Conservation (phyloP, 1,140 invertebrate genomes). For the Ooceraea biroi region DNA sequence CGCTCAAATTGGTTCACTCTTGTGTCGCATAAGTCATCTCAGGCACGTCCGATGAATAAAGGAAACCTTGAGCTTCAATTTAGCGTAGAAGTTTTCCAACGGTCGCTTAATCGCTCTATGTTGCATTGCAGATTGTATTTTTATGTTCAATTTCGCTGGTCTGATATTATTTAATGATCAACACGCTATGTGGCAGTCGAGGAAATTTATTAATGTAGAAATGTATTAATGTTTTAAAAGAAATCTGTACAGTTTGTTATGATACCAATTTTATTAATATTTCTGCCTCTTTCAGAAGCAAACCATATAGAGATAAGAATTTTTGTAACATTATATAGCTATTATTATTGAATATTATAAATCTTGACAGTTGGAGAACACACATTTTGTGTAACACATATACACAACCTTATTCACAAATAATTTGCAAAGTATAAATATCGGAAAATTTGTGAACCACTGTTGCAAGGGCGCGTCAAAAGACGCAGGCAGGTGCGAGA, state of each 20-base stretch:
- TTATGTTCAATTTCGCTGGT: not conserved
- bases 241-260: too few species aligned
- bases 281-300: too few species aligned
- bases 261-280: too few species aligned
- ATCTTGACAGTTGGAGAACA: not conserved
- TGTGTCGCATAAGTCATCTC: constrained; percentile 17
- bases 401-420: not conserved
- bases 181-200: too few species aligned
- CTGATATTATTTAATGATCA: not conserved
- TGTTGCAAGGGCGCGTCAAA: constrained; percentile 67
- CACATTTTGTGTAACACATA: not conserved
- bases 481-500: constrained; percentile 53
- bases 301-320: not conserved
- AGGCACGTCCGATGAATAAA: not conserved
- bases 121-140: not conserved
- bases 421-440: constrained; percentile 31
- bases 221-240: too few species aligned
- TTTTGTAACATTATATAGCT: not conserved
- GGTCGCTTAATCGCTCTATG: not conserved
- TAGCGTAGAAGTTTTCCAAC: not conserved
- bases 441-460: constrained; percentile 59
- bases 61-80: not conserved
- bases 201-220: too few species aligned
- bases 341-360: constrained; percentile 3
- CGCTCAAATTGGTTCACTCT: constrained; percentile 60